These are phyloP conservation scores for Petrolisthes cinctipes DNA, from an alignment of 2,888 invertebrate species.

Conservation along the genomic window DNA sequence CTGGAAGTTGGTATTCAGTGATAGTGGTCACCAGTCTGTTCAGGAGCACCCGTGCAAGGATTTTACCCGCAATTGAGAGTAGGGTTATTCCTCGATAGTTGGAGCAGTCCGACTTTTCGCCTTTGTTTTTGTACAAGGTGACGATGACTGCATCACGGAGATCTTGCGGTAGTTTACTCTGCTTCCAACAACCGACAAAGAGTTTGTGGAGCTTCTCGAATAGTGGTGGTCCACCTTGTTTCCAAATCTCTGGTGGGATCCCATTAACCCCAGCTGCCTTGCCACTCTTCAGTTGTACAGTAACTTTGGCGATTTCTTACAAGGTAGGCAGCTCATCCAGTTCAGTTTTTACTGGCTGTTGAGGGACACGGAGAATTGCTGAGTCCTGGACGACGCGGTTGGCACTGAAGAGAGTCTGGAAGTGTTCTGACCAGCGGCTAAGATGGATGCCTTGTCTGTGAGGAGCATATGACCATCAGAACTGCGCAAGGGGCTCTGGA, in stretches of 20 bases:
- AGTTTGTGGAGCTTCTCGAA: constrained; percentile 7
- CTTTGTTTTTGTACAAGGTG: constrained; percentile 30
- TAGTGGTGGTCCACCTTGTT: constrained; percentile 6
- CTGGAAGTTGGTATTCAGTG: background rate
- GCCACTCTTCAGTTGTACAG: background rate
- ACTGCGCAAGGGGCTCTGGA: too few species aligned
- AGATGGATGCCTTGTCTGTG: too few species aligned
- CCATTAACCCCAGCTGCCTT: constrained; percentile 24
- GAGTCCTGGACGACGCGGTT: too few species aligned
- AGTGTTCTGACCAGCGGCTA: too few species aligned
- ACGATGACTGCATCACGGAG: constrained; percentile 21
- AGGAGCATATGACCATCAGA: too few species aligned
- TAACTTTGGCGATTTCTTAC: background rate
- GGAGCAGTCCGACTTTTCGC: constrained; percentile 24
- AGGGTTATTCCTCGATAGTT: constrained; percentile 26
- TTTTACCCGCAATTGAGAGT: constrained; percentile 19
- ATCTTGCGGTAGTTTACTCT: constrained; percentile 12
- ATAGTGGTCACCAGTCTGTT: background rate
- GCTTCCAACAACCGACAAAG: constrained; percentile 8
- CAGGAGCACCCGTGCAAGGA: constrained; percentile 5
- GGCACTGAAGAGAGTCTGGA: too few species aligned
- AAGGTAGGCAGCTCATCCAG: background rate
- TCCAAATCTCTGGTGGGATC: constrained; percentile 21
- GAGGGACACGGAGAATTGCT: too few species aligned
- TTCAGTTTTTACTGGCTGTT: background rate